Conservation (phyloP, 2,797 vertebrate species). For the Cirrhinus mrigala region DNA sequence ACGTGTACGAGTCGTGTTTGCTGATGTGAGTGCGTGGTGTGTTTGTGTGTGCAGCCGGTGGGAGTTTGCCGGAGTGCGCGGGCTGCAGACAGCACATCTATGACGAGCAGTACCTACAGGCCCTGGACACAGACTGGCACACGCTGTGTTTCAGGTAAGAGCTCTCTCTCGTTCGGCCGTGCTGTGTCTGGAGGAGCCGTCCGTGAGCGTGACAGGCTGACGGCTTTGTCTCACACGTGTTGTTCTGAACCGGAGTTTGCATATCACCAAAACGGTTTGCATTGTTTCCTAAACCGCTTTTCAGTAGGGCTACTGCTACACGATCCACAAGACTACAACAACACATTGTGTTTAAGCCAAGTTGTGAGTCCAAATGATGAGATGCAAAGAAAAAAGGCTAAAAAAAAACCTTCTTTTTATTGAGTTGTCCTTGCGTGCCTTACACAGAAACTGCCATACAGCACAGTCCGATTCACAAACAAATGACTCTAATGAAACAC, state of each 20-base stretch:
- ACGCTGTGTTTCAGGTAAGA: slow-evolving; percentile 92
- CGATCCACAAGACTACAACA: neutral
- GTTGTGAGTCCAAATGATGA: neutral
- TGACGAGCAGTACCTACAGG: slow-evolving; percentile 97
- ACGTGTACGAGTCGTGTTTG: neutral
- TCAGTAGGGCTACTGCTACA: neutral
- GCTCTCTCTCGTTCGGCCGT: neutral
- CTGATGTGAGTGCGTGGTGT: slow-evolving; percentile 8
- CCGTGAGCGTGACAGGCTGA: neutral
- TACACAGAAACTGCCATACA: neutral
- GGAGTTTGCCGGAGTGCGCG: slow-evolving; percentile 89
- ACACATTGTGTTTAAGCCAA: neutral
- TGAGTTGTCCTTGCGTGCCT: neutral
- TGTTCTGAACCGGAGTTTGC: neutral
- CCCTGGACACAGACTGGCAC: slow-evolving; percentile 92
- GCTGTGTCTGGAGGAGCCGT: neutral
- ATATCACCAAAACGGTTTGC: neutral
- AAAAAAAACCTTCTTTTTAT: too few species aligned
- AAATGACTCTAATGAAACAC: neutral
- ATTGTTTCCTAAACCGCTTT: neutral
- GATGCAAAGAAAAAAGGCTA: neutral
- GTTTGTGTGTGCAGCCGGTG: slow-evolving; percentile 73
- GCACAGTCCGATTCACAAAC: neutral
- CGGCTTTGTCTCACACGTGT: too few species aligned
- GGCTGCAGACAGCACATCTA: slow-evolving; percentile 92